Percentiles rank a stretch among this genome's conserved stretches.
These are phyloP conservation scores for Papilio dardanus DNA, from an alignment of 1,140 invertebrate species.

Conservation along the genomic window DNA sequence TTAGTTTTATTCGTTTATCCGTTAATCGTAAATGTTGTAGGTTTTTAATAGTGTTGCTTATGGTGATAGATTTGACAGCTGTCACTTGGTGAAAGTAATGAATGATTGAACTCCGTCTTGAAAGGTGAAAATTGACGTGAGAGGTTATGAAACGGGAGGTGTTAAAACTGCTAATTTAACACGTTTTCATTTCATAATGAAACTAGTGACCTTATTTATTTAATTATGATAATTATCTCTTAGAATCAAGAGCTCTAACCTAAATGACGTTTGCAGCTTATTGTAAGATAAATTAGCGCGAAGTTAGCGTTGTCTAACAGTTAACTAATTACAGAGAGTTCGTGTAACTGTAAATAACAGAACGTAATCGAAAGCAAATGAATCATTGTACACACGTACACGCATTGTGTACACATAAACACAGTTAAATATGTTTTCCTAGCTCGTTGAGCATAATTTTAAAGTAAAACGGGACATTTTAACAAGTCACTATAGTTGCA, in stretches of 20 bases:
- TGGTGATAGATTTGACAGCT: background rate
- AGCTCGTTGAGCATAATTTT: background rate
- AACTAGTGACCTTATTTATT: background rate
- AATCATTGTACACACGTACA: conserved; percentile 18
- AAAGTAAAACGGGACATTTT: background rate
- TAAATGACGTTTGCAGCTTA: conserved; percentile 17
- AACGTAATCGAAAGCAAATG: conserved; percentile 33
- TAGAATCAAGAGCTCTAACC: conserved; percentile 14
- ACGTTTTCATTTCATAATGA: background rate
- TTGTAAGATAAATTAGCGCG: conserved; percentile 13
- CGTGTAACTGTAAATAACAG: conserved; percentile 24
- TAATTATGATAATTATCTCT: background rate
- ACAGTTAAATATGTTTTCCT: conserved; percentile 2
- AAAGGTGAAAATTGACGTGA: background rate
- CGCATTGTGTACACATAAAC: background rate
- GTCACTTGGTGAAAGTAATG: background rate
- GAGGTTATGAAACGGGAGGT: background rate
- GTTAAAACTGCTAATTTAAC: background rate
- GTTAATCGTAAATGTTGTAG: background rate
- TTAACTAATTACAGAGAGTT: conserved; percentile 29
- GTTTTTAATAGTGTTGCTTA: background rate
- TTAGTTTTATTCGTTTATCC: background rate
- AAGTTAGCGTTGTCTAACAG: conserved; percentile 5
- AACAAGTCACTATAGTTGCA: too few species aligned
- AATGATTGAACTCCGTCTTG: background rate